These are phyloP conservation scores for Pelecanus crispus DNA, from an alignment of 2,113 vertebrate species.

Conservation along the genomic window DNA sequence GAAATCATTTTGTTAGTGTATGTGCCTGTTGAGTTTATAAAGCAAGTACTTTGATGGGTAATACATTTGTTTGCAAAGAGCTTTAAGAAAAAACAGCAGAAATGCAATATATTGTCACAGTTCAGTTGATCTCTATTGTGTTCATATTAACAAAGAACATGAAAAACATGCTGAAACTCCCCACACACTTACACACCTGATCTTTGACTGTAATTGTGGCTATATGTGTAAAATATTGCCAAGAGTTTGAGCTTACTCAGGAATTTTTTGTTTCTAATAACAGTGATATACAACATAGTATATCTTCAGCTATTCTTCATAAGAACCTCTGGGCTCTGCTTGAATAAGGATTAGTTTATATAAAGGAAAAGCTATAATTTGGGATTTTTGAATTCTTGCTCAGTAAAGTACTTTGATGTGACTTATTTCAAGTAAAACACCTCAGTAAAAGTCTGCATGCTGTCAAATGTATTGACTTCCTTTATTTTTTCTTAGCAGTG, in stretches of 20 bases:
- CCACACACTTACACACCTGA: not conserved
- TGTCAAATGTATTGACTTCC: not conserved
- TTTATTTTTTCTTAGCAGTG: conserved; percentile 20
- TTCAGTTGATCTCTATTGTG: not conserved
- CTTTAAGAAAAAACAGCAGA: not conserved
- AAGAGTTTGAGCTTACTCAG: not conserved
- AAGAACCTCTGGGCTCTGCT: not conserved
- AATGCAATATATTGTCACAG: not conserved
- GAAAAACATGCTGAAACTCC: not conserved
- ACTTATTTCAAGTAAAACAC: not conserved
- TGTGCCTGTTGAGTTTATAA: not conserved
- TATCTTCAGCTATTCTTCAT: not conserved
- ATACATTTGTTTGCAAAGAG: not conserved
- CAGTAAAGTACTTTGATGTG: not conserved
- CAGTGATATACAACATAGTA: not conserved
- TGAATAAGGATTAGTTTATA: not conserved
- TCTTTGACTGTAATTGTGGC: not conserved
- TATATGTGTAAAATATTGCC: not conserved
- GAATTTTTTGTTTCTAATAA: not conserved
- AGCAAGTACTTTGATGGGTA: not conserved
- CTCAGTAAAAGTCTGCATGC: not conserved
- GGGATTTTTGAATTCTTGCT: not conserved
- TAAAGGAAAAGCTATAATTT: not conserved
- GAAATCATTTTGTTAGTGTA: not conserved
- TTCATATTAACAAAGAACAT: not conserved